Base-by-base conservation (phyloP, 2,113 vertebrate species). In the Archilochus colubris region DNA sequence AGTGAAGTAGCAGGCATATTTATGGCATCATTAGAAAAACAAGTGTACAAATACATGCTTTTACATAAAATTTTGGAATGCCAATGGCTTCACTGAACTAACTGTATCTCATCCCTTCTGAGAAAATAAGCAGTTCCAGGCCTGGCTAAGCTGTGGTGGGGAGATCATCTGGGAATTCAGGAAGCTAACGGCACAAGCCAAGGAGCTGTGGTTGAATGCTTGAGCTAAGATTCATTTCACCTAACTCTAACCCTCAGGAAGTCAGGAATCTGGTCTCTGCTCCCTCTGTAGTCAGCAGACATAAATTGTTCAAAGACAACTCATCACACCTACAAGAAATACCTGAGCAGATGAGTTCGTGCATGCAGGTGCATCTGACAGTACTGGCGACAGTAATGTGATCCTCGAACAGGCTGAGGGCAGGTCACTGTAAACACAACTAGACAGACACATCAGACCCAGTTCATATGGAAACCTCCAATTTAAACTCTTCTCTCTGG, bases 121-220 rank as follows among this genome's bases (percentile, higher is more conserved):
- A 92, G 93, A 82, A 94, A 95, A 94, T 76, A 94, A 93, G 83
- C 89, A 66, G 74, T 87, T 94, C 81, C 61, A 92, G 86, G 94
- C 86, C 88, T 76, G 83, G 91, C 91, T 92, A 69, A 91, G 43
- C 74, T 88, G 86, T 69, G 77, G 89, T 6, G 10, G 53, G 91
- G 76, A 94, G 79, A 68, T 94, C 94, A 95, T 94, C 61, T 92
- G 94, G 91, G 94, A 96, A 96, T 96, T 96, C 95, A 96, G 96
- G 95, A 95, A 96, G 96, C 88, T 91, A 90, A 84, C 3, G 0
- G 86, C 86, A 72, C 77, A 78, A 95, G 94, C 95, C 96, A 94
- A 94, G 73, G 82, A 86, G 50, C 76, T 96, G 88, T 93, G 96
- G 96, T 92, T 92, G 73, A 96, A 95, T 81, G 86, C 82, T 86